A percentile compares a stretch with the other conserved stretches of the same genome.
phyloP scores from a whole-genome alignment of 2,888 invertebrate genomes.

The Phyto melanocephala region DNA sequence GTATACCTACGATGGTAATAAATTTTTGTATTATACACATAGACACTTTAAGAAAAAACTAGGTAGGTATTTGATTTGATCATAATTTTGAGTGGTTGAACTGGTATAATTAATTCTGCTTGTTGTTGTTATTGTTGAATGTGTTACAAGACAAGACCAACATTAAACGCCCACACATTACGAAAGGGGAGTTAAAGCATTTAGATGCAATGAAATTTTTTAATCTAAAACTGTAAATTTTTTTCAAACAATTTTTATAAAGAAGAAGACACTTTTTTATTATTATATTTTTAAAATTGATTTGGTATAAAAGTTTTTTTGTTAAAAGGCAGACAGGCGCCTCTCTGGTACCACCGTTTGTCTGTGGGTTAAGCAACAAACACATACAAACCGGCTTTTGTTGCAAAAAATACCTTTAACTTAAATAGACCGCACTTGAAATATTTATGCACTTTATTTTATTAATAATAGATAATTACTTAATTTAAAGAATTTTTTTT shows the following conservation, averaged over 20 bases:
- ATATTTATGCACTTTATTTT: not conserved
- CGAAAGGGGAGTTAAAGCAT: not conserved
- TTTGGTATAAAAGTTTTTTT: not conserved
- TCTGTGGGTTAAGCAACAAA: conserved; percentile 11
- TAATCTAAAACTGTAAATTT: not conserved
- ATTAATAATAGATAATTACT: not conserved
- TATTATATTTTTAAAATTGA: too few species aligned
- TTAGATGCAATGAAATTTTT: too few species aligned
- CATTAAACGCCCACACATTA: conserved; percentile 44
- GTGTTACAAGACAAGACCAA: conserved; percentile 22
- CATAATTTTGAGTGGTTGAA: conserved; percentile 47
- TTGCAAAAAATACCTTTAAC: not conserved
- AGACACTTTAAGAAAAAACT: not conserved
- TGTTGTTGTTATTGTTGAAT: conserved; percentile 23
- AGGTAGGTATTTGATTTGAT: conserved; percentile 14
- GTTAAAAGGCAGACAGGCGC: conserved; percentile 47
- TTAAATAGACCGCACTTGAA: not conserved
- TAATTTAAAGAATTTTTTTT: not conserved
- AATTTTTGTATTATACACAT: not conserved
- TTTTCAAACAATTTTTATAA: not conserved
- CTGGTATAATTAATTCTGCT: conserved; percentile 24
- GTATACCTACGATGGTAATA: not conserved
- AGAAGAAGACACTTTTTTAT: not conserved
- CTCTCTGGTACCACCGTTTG: conserved; percentile 14
- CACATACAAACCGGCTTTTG: conserved; percentile 48